Base-by-base conservation (phyloP, 1,140 invertebrate species). In the Pseudomyrmex gracilis region DNA sequence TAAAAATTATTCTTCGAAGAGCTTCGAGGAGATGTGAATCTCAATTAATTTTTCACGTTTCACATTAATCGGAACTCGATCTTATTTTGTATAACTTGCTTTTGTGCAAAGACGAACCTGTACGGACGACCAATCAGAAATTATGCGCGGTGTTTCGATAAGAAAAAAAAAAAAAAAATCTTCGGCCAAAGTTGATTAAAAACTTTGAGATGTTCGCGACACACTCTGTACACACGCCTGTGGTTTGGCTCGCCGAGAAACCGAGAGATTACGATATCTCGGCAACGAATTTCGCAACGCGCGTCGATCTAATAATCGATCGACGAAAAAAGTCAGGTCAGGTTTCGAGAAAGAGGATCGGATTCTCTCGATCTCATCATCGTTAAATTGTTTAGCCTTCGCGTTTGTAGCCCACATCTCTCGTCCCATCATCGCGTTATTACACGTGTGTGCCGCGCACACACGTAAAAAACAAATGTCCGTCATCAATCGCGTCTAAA, bases 271-370 rank as follows among this genome's bases (percentile, higher is more conserved):
- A 68, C 66, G 47, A 24, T 58, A 57, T 34, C 22, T 60, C 10
- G 53, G 7, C 1, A n/a, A n/a, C 45, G 45, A 70, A 58, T 58
- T 80, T 57, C 7, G 63, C 47, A 53, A 78, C 7, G 34, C 5
- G 34, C 34, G n/a, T n/a, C 5, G 34, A 34, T 34, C 49, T 58
- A 70, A 78, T 58, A 34, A 58, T 12, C 49, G 53, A 1, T 15
- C 15, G n/a, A 2, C 1, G 43, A 80, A 78, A n/a, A 34, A 34
- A 34, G 34, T 34, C 34, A 58, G 64, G n/a, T 80, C 64, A 61
- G n/a, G 2, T 80, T 58, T n/a, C 7, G n/a, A 47, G 45, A 71
- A 80, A 80, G n/a, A n/a, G 3, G 43, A 24, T 1, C 20, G 24
- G 70, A 47, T 70, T 58, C 34, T n/a, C n/a, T n/a, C 60, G 47